phyloP scores from a whole-genome alignment of 2,888 invertebrate species.

The Camptogramma bilineatum region DNA sequence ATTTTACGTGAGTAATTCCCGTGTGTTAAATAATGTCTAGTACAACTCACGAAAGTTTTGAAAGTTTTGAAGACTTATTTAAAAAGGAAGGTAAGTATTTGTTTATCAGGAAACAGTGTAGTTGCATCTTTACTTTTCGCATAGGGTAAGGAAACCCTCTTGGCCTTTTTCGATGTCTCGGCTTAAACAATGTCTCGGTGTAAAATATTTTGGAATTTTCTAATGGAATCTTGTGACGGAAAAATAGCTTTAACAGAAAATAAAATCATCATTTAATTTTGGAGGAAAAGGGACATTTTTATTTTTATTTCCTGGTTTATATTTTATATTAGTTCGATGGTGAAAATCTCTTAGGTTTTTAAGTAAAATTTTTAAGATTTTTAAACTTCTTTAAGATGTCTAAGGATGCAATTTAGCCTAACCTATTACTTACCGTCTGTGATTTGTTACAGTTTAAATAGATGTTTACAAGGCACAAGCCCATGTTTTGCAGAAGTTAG shows the following conservation, averaged over 20 bases:
- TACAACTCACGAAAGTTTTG: too few relatives aligned
- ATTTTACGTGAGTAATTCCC: too few relatives aligned
- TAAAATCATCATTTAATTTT: conserved; percentile 35
- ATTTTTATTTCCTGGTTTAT: conserved; percentile 5
- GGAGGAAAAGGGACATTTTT: conserved; percentile 3
- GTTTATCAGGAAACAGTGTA: neutral
- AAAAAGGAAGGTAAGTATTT: too few relatives aligned
- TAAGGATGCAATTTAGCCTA: too few relatives aligned
- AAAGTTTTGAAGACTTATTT: too few relatives aligned
- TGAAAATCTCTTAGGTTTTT: neutral
- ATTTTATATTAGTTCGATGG: neutral
- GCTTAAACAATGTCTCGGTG: conserved; percentile 26
- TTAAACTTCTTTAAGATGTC: too few relatives aligned
- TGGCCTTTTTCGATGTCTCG: conserved; percentile 26
- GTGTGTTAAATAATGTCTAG: too few relatives aligned
- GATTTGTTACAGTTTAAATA: too few relatives aligned
- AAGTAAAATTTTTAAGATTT: too few relatives aligned
- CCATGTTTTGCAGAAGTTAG: too few relatives aligned
- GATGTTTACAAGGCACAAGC: too few relatives aligned
- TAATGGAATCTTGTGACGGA: conserved; percentile 27
- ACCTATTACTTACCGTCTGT: too few relatives aligned
- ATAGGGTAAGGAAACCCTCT: conserved; percentile 17
- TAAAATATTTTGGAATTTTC: conserved; percentile 35
- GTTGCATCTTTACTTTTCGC: conserved; percentile 14
- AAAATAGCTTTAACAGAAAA: conserved; percentile 34